Evolutionary conservation across 1,140 invertebrate genomes (phyloP).

Genomic region (Zaprionus capensis): DNA sequence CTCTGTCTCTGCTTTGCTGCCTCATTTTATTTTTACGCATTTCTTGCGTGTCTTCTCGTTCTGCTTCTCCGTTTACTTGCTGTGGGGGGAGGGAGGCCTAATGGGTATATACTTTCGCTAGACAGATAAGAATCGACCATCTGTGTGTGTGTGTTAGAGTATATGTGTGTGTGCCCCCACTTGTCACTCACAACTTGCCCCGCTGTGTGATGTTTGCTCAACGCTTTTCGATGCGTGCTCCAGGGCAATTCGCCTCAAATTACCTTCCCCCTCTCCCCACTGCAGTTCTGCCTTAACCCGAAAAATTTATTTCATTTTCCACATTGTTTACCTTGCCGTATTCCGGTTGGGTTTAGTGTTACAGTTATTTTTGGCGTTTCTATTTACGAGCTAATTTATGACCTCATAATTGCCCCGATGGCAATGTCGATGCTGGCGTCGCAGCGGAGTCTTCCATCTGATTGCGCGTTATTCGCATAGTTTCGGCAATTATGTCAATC

Average conservation of each 20-base stretch:
- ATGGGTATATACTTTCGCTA: slow-evolving; percentile 63
- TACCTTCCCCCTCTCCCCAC: slow-evolving; percentile 24
- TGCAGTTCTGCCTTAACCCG: slow-evolving; percentile 61
- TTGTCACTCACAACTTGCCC: slow-evolving; percentile 59
- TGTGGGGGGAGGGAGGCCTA: slow-evolving; percentile 26
- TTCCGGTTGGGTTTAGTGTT: slow-evolving; percentile 21
- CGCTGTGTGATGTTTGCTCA: slow-evolving; percentile 49
- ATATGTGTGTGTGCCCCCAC: slow-evolving; percentile 17
- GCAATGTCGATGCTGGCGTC: not conserved
- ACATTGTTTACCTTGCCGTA: slow-evolving; percentile 65
- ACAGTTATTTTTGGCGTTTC: slow-evolving; percentile 50
- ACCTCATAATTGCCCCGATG: slow-evolving; percentile 48
- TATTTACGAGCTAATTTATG: slow-evolving; percentile 67
- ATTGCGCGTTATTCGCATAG: slow-evolving; percentile 21
- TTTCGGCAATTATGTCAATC: slow-evolving; percentile 14
- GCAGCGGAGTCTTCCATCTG: slow-evolving; percentile 12
- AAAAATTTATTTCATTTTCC: slow-evolving; percentile 54
- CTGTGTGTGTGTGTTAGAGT: not conserved
- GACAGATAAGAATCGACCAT: slow-evolving; percentile 52
- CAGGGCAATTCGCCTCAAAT: slow-evolving; percentile 68
- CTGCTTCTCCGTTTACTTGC: slow-evolving; percentile 9
- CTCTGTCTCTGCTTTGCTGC: slow-evolving; percentile 38
- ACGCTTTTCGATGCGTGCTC: slow-evolving; percentile 66
- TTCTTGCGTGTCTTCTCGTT: slow-evolving; percentile 72
- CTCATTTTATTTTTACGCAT: slow-evolving; percentile 82